A percentile compares a stretch with the other conserved stretches of the same genome.
Evolutionary conservation across 2,888 invertebrate genomes (phyloP).

Genomic region (Plagodis dolabraria): DNA sequence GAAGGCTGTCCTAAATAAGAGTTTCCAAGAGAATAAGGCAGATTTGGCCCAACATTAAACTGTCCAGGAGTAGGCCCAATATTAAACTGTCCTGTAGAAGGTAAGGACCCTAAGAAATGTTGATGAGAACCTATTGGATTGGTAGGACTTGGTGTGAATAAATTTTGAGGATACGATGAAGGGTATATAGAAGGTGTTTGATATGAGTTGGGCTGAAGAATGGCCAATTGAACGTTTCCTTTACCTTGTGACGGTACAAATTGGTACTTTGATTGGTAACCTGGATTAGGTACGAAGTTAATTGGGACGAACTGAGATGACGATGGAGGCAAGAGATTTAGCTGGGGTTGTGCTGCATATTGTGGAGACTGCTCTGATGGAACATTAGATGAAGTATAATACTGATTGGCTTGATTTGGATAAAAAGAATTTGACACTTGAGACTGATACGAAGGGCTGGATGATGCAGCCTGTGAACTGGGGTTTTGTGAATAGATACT

Average conservation of each 20-base stretch:
- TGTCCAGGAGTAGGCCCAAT: constrained; percentile 51
- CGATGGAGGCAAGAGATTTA: constrained; percentile 57
- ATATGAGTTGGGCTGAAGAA: constrained; percentile 60
- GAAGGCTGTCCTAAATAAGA: constrained; percentile 68
- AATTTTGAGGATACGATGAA: constrained; percentile 57
- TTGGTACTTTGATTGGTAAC: constrained; percentile 77
- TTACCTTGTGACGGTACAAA: constrained; percentile 64
- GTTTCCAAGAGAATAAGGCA: constrained; percentile 55
- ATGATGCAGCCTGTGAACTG: constrained; percentile 48
- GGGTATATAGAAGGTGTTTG: constrained; percentile 38
- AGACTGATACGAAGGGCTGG: constrained; percentile 58
- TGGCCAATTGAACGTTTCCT: constrained; percentile 68
- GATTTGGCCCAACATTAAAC: constrained; percentile 58
- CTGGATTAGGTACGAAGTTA: constrained; percentile 71
- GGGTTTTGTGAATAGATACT: constrained; percentile 68
- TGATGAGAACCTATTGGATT: constrained; percentile 53
- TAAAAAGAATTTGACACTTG: constrained; percentile 72
- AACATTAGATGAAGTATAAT: constrained; percentile 57
- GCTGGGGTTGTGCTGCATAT: constrained; percentile 53
- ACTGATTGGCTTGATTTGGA: constrained; percentile 69
- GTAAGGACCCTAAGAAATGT: constrained; percentile 44
- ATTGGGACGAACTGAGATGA: constrained; percentile 69
- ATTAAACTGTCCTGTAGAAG: constrained; percentile 50
- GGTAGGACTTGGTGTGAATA: constrained; percentile 53
- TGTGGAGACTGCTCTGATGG: constrained; percentile 49